These are phyloP conservation scores for Cremastinae sp. DNA, from an alignment of 2,888 invertebrate genomes.

Conservation along the genomic window DNA sequence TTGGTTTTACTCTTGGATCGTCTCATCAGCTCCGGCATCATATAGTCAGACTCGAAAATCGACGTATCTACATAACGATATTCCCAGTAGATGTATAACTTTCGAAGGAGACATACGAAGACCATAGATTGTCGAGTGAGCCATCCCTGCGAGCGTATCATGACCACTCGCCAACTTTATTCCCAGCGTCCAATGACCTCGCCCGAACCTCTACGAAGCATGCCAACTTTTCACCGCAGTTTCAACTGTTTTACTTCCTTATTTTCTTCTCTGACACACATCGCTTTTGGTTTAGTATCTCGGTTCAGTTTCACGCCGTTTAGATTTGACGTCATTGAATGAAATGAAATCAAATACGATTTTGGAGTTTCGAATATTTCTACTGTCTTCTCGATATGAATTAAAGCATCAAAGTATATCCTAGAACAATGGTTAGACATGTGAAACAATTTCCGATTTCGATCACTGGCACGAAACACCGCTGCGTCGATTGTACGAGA, in stretches of 20 bases:
- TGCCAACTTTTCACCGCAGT: constrained; percentile 48
- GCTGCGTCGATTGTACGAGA: too few species aligned
- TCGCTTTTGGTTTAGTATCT: neutral
- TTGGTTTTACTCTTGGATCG: too few species aligned
- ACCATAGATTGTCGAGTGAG: neutral
- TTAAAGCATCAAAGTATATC: too few species aligned
- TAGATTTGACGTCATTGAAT: too few species aligned
- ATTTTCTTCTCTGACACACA: neutral
- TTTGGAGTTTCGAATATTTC: too few species aligned
- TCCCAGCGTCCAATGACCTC: constrained; percentile 39
- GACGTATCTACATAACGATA: neutral
- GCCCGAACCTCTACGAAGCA: neutral
- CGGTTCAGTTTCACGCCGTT: too few species aligned
- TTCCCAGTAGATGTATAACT: neutral
- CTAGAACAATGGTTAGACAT: too few species aligned
- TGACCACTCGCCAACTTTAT: constrained; percentile 49
- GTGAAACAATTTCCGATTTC: too few species aligned
- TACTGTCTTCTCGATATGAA: too few species aligned
- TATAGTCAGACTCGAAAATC: constrained; percentile 1
- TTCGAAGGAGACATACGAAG: neutral
- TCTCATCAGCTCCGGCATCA: too few species aligned
- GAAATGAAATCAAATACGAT: too few species aligned
- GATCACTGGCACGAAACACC: too few species aligned
- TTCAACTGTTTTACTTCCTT: constrained; percentile 11
- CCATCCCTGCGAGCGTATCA: constrained; percentile 33